Base-by-base conservation (phyloP, 2,888 invertebrate genomes). In the Zhuqinia jingwanae region DNA sequence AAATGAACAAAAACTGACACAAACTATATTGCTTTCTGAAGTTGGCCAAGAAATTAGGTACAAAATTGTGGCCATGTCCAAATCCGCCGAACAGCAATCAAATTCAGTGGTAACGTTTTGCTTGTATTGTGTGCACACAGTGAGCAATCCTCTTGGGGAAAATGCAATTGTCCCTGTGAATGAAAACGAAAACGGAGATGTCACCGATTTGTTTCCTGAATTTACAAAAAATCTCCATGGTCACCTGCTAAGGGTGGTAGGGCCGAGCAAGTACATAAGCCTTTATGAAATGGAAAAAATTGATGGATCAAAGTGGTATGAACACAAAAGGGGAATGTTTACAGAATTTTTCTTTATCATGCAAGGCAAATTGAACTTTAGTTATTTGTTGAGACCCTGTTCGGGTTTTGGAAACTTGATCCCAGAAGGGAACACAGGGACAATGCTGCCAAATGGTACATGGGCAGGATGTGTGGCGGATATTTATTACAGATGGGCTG, bases 401-500 rank as follows among this genome's bases (percentile, higher is more conserved):
- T 58, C 73, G 5, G 79, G 79, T 13, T 68, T 87, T 30, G 87
- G 79, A 27, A 65, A 76, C 8, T 20, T 47, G 0, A 42, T 82
- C n/a, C 58, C 68, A 20, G 56, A 76, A 20, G 87, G 77, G 5
- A 53, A 30, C n/a, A 83, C 87, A 1, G 87, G 87, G n/a, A 56
- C 42, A 2, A 25, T 63, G 11, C 36, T 78, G 1, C 30, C 58
- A 25, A 87, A 87, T 56, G 83, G 83, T 5, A 87, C 83, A 11
- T 87, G 87, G 87, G 60, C 75, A 6, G 87, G 87, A 5, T 80
- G 82, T 22, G 50, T 87, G 15, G 87, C 73, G 0, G 87, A 83
- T 36, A 56, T 87, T 15, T n/a, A 77, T 11, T 77, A 87, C 22
- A 70, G 75, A 15, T 63, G 45, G 36, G 68, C 87, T 2, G 68